Conservation (phyloP, 2,797 vertebrate genomes). For the Acipenser ruthenus region DNA sequence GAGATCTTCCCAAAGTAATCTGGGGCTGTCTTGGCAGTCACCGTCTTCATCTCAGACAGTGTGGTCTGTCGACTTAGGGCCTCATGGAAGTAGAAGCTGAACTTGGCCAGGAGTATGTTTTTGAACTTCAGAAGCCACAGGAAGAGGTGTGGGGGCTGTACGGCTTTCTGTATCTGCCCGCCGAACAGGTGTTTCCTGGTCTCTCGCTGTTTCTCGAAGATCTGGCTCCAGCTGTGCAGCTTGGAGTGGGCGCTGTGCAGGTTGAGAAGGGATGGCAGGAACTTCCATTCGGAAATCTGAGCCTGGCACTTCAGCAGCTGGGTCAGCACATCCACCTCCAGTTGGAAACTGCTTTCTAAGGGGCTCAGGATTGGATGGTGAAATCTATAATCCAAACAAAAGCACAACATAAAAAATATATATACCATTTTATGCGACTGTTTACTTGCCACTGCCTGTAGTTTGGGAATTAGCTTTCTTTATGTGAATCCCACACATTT, state of each 20-base stretch:
- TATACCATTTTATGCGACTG: too few species aligned
- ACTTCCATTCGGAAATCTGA: conserved; percentile 91
- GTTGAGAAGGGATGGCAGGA: conserved; percentile 87
- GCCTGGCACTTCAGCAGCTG: conserved; percentile 89
- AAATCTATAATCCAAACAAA: conserved; percentile 59
- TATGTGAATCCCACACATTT: too few species aligned
- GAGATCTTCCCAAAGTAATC: conserved; percentile 93
- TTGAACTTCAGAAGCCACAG: conserved; percentile 89
- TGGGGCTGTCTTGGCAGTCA: conserved; percentile 80
- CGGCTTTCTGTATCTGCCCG: conserved; percentile 86
- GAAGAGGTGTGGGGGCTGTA: conserved; percentile 89
- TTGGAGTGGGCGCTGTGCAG: conserved; percentile 86
- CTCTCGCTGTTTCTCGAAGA: conserved; percentile 90
- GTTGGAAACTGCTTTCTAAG: conserved; percentile 89
- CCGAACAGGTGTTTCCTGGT: conserved; percentile 94
- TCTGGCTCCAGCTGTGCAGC: conserved; percentile 84
- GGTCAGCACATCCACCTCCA: conserved; percentile 84
- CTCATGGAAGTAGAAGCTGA: conserved; percentile 96
- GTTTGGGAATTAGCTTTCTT: too few species aligned
- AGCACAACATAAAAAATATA: too few species aligned
- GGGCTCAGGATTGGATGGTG: conserved; percentile 94
- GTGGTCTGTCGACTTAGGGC: conserved; percentile 84
- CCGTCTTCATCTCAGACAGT: conserved; percentile 79
- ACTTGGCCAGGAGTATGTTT: conserved; percentile 84
- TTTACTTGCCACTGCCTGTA: too few species aligned